Evolutionary conservation across 2,113 vertebrate genomes (phyloP), one percentile per base, ranked within the genome.

Genomic region (Zingel zingel): DNA sequence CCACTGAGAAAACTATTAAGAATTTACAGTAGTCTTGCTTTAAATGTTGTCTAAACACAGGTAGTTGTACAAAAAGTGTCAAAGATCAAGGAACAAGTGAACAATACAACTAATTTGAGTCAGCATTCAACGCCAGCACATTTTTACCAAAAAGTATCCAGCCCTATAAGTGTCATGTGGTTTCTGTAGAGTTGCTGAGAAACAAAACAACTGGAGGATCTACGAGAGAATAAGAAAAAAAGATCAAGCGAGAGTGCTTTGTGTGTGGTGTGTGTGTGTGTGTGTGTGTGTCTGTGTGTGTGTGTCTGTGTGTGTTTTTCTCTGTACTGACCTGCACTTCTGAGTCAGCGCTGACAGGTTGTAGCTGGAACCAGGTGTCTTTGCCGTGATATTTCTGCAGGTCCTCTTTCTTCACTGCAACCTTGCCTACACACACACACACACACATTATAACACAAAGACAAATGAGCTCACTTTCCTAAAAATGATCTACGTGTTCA

Each of bases 321-420:
- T 79, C 50, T 83, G 84, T 50, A 82, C 96, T 95, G 84, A 99
- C 98, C 98, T 99, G 98, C 81, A 99, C 98, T 90, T 99, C 98
- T 2, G 98, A 99, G 95, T 99, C 98, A 6, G 98, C 98, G 15
- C 98, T 97, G 88, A 99, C 97, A 2, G 97, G 97, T 79, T 99
- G 98, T 14, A 99, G 95, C 88, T 96, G 98, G 94, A 99, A 99
- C 98, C 98, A 99, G 36, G 98, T 99, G 94, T 99, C 98, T 95
- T 97, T 97, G 86, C 98, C 98, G 23, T 99, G 97, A 86, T 99
- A 99, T 88, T 98, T 99, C 93, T 98, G 98, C 85, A 99, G 90
- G 86, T 99, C 98, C 86, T 99, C 98, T 71, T 99, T 99, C 95
- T 97, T 96, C 84, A 99, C 98, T 4, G 98, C 98, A 64, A 99